Evolutionary conservation across 2,888 invertebrate species (phyloP), one percentile per base, ranked within the genome.

Genomic region (Drosophila meridionalis): DNA sequence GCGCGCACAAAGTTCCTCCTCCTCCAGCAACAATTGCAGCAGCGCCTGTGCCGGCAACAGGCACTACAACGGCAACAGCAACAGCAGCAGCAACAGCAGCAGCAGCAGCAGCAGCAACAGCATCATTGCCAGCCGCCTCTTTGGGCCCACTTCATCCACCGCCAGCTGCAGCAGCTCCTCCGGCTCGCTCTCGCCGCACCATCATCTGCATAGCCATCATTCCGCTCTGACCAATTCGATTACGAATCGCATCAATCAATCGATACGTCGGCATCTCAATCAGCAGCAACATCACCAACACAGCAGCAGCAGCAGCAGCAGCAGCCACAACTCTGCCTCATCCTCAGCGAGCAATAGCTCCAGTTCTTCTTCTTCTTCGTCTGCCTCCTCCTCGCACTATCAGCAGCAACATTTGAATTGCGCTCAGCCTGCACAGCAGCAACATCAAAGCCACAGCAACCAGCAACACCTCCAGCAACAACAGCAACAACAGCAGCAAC

Each of bases 241-340:
- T 59, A 92, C 91, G 61, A 90, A 91, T 83, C 91, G 91, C 70
- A 92, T 92, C 73, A 91, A 92, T 85, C 92, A 92, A 77, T 92
- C 92, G 57, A 92, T 92, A 75, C 79, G 91, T 72, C 84, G 92
- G 68, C 91, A 92, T 83, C 92, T 92, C 76, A 92, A 91, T 76
- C 92, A 92, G 62, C 89, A 89, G 67, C 89, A 89, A 43, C 83
- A 88, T 62, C 92, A 73, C 2, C 73, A 69, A 3, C 67, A 73
- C 73, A 69, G 11, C 72, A 62, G 12, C 70, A 53, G 26, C 60
- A 69, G 2, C 58, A 73, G 43, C 76, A 50, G 73, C 56, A 57
- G 61, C 75, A 61, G 55, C 72, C 32, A 32, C 50, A 38, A 26
- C 68, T 30, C 59, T 28, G 28, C 74, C 66, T 42, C 78, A 73